Evolutionary conservation across 2,888 invertebrate species (phyloP).

Genomic region (Clitarchus hookeri): DNA sequence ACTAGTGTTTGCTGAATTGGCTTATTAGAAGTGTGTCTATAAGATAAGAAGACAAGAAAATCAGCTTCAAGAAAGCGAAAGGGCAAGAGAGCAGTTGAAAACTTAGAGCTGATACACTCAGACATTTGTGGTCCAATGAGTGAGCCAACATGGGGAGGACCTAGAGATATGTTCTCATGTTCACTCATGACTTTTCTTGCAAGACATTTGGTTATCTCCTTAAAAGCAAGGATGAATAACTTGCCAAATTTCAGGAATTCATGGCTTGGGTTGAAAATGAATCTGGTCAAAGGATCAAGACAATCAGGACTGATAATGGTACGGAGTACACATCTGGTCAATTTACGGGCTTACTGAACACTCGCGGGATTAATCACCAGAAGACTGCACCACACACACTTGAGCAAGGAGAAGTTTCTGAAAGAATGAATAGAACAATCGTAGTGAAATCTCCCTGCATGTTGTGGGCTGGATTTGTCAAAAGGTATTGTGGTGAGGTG

Average conservation of each 20-base stretch:
- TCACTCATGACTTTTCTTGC: not conserved
- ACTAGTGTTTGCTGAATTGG: not conserved
- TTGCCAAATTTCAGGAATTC: not conserved
- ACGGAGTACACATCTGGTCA: not conserved
- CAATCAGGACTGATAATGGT: not conserved
- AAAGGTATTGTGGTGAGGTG: not conserved
- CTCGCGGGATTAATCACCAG: conserved; percentile 48
- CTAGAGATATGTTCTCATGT: not conserved
- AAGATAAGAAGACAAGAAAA: not conserved
- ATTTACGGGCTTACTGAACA: conserved; percentile 37
- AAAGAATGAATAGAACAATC: conserved; percentile 48
- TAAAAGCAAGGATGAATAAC: no score
- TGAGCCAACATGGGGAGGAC: not conserved
- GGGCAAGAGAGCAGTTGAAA: not conserved
- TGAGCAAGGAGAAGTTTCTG: conserved; percentile 51
- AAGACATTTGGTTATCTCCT: no score
- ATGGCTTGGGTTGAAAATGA: not conserved
- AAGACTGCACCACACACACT: conserved; percentile 48
- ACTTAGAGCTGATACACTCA: not conserved
- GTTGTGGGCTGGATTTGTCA: conserved; percentile 42
- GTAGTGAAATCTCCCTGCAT: conserved; percentile 48
- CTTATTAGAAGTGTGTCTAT: not conserved
- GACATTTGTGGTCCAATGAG: not conserved
- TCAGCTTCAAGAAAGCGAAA: not conserved
- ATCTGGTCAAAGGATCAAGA: not conserved